Evolutionary conservation across 1,140 invertebrate species (phyloP).

Genomic region (Amyelois transitella): DNA sequence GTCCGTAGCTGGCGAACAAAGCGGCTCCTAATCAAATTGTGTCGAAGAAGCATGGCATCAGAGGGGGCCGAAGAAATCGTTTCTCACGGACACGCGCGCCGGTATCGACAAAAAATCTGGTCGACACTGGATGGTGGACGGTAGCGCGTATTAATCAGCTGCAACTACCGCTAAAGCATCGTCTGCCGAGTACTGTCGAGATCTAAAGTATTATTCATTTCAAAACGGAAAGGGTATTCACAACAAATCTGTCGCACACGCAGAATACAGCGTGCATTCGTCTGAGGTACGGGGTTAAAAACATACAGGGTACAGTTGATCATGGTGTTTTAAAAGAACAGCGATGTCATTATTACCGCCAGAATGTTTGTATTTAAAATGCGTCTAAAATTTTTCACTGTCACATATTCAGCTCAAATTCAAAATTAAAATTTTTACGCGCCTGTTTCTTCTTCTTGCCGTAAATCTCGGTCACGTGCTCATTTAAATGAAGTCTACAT

Average conservation of each 20-base stretch:
- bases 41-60: slow-evolving; percentile 4
- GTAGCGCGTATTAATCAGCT: slow-evolving; percentile 48
- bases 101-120: slow-evolving; percentile 32
- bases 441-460: too few species aligned
- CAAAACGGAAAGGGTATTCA: neutral
- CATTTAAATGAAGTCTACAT: too few species aligned
- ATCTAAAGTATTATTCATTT: neutral
- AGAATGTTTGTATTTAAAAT: too few species aligned
- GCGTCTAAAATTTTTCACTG: too few species aligned
- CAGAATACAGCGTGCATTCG: too few species aligned
- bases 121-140: slow-evolving; percentile 32
- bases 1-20: neutral
- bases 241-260: neutral
- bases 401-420: too few species aligned
- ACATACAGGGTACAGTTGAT: too few species aligned
- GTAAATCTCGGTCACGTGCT: too few species aligned
- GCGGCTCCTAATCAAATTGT: neutral
- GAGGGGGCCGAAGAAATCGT: slow-evolving; percentile 23
- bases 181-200: neutral
- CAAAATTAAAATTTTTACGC: too few species aligned
- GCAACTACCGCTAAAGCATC: slow-evolving; percentile 17
- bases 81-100: slow-evolving; percentile 57
- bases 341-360: too few species aligned
- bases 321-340: too few species aligned
- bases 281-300: too few species aligned